Evolutionary conservation across 2,113 vertebrate species (phyloP), one percentile per base, ranked within the genome.

Genomic region (Psophia crepitans): DNA sequence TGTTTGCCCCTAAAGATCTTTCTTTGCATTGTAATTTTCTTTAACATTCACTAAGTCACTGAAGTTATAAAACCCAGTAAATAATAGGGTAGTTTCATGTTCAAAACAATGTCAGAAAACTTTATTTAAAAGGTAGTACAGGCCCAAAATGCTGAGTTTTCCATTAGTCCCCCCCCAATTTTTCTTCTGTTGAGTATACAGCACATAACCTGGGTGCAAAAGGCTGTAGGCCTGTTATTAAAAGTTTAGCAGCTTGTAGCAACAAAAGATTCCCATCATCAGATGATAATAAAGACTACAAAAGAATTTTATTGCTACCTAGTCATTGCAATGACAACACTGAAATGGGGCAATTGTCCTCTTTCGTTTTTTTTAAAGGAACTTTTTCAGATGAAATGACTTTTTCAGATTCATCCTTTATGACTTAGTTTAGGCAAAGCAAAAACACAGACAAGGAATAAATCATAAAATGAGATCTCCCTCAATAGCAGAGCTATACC

Each of bases 111-210:
- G 14, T 16, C 22, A 43, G 5, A 60, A 71, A 33, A 16, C 35
- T 69, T 61, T 33, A 26, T 15, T 43, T 7, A 60, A 84, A 58
- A 43, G 1, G 1, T 23, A 49, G 12, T 6, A 41, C 79, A 48
- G 22, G 12, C 22, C 18, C 10, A 5, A 89, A 73, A 39, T 14
- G 7, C 3, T 10, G 22, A 39, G 8, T 43, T 92, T 92, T 58
- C 11, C 8, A 27, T 30, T 73, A 35, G 20, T 68, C 8, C 37
- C 8, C 12, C 7, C 5, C 10, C 9, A 24, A 0, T 0, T 20
- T 74, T 73, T 56, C 28, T 76, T 82, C 57, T 56, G 5, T 82
- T 91, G 69, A 33, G 19, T 6, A 35, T 24, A 27, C 9, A 70
- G 19, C 1, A 2, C 12, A 33, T 37, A 68, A 61, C 26, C 64